Conservation (phyloP, 2,888 invertebrate genomes). For the Drymonia ruficornis region DNA sequence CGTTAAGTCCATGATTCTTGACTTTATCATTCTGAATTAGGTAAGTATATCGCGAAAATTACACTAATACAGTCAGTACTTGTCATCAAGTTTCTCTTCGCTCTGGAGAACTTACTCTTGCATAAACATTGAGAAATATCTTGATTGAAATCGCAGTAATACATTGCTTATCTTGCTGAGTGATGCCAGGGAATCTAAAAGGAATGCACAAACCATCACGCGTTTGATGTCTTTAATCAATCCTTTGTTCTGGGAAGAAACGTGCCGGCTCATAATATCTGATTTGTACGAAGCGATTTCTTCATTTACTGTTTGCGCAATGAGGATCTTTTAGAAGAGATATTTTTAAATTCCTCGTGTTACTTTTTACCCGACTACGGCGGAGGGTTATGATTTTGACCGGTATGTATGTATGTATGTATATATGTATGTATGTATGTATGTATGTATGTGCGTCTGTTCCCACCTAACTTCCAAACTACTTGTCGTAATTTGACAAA, state of each 20-base stretch:
- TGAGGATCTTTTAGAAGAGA: constrained; percentile 13
- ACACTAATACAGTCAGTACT: neutral
- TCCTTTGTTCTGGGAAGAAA: constrained; percentile 26
- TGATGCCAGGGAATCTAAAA: constrained; percentile 22
- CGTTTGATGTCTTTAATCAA: constrained; percentile 45
- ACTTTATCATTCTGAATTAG: too few species aligned
- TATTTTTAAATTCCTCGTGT: neutral
- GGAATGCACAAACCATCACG: constrained; percentile 35
- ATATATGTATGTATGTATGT: too few species aligned
- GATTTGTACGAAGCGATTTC: constrained; percentile 30
- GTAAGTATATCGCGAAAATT: too few species aligned
- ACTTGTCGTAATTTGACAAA: too few species aligned
- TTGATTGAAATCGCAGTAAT: constrained; percentile 26
- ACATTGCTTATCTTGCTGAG: constrained; percentile 26
- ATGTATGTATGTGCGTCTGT: too few species aligned
- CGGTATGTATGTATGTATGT: too few species aligned
- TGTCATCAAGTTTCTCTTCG: neutral
- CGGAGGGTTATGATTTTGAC: too few species aligned
- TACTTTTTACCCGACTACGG: too few species aligned
- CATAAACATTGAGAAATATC: constrained; percentile 25
- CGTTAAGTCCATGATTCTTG: too few species aligned
- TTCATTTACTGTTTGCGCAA: constrained; percentile 27
- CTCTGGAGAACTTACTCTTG: neutral
- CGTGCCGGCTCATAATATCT: constrained; percentile 29
- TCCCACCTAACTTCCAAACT: too few species aligned